Base-by-base conservation (phyloP, 2,113 vertebrate genomes). In the Rhinichthys klamathensis region DNA sequence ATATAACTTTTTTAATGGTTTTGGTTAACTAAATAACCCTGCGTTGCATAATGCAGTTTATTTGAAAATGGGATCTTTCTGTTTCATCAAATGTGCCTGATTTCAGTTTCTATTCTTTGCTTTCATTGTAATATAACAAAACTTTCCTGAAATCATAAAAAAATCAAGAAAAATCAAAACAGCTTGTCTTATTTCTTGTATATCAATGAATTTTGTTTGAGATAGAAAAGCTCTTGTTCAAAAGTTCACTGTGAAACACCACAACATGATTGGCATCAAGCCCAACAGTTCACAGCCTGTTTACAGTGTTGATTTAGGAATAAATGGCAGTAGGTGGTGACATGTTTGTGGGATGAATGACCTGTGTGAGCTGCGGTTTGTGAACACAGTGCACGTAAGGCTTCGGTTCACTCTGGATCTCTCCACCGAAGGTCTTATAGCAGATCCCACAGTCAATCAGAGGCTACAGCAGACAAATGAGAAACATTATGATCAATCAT, bases 301-400 rank as follows among this genome's bases (percentile, higher is more conserved):
- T 18, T 3, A 13, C 35, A 32, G 10, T 6, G 69, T 72, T 72
- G 2, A 75, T 16, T 72, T 41, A 1, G 35, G 15, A 4, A 65
- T 15, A 83, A 74, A 76, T 51, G n/a, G 10, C 3, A 46, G 11
- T 83, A 41, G 3, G 38, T 32, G 30, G 23, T 25, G 41, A 60
- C 13, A 49, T 13, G 7, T 27, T 32, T 13, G 15, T 5, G 13
- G 32, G 6, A 15, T 18, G 35, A 78, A 73, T 63, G 86, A 95
- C 95, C 93, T 87, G 1, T 2, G 93, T 94, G 72, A 95, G 25
- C 80, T 91, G 84, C 0, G 93, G 94, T 44, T 67, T 95, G 89
- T 94, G 92, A 87, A 95, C 84, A 54, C 95, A 95, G 91, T 94
- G 91, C 5, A 95, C 32, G 1, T 94, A 95, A 0, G 94, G 94